These are phyloP conservation scores for Pristionchus japonicus DNA, from an alignment of 2,888 invertebrate species.

Conservation along the genomic window DNA sequence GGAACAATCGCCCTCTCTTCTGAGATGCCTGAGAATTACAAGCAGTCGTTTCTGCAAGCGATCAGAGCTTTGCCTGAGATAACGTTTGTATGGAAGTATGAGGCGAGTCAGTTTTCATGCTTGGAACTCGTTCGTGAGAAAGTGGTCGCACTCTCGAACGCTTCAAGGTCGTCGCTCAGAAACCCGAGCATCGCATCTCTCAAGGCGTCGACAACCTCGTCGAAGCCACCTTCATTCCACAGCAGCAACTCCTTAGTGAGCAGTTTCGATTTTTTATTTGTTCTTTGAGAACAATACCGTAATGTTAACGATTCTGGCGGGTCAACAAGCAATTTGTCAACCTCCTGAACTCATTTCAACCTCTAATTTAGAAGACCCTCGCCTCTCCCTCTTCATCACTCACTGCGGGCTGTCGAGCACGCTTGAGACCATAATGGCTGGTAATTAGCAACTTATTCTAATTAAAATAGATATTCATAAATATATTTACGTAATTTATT, in stretches of 20 bases:
- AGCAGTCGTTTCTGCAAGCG: background rate
- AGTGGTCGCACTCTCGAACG: too few species aligned
- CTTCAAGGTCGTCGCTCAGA: too few species aligned
- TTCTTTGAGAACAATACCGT: too few species aligned
- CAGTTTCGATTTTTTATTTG: too few species aligned
- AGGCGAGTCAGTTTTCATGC: background rate
- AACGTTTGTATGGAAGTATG: constrained; percentile 43
- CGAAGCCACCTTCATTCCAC: background rate
- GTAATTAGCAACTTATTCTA: constrained; percentile 26
- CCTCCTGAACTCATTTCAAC: too few species aligned
- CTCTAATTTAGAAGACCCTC: constrained; percentile 49
- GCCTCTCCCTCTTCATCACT: constrained; percentile 55
- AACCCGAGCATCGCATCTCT: background rate
- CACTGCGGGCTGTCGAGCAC: constrained; percentile 56
- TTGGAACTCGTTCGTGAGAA: too few species aligned
- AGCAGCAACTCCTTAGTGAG: background rate
- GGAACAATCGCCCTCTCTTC: constrained; percentile 17
- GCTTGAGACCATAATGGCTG: constrained; percentile 54
- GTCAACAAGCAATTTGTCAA: too few species aligned
- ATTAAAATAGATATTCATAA: background rate
- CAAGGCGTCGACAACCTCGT: background rate
- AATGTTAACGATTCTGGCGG: too few species aligned
- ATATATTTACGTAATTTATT: too few species aligned
- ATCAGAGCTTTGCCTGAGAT: background rate
- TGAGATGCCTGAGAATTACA: background rate